Evolutionary conservation across 2,888 invertebrate species (phyloP).

Genomic region (Prenolepis imparis): DNA sequence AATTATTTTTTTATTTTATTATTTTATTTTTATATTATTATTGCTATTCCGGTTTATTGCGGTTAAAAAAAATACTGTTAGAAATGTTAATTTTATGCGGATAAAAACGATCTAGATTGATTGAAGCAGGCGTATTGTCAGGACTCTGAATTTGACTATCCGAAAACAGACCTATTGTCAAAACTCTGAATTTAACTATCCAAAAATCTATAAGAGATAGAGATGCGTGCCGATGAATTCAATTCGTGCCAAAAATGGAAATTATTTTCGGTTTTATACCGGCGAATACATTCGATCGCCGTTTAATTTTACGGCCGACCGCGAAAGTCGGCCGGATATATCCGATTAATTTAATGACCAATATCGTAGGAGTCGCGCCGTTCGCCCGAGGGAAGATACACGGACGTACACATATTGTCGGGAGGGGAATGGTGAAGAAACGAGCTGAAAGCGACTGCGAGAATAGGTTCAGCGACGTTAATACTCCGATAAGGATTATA

Average conservation of each 20-base stretch:
- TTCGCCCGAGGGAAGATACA: conserved; percentile 24
- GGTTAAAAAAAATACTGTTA: background rate
- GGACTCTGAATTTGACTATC: background rate
- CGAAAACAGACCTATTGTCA: background rate
- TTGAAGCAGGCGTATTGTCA: background rate
- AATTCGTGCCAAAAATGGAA: background rate
- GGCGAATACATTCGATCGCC: conserved; percentile 40
- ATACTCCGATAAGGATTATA: conserved; percentile 71
- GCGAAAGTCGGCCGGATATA: conserved; percentile 53
- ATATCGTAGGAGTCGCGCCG: conserved; percentile 45
- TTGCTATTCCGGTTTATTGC: background rate
- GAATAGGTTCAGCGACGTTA: conserved; percentile 47
- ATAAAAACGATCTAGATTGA: background rate
- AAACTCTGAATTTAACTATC: background rate
- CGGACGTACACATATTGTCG: background rate
- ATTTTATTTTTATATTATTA: background rate
- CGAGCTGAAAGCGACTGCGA: conserved; percentile 53
- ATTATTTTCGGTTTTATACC: conserved; percentile 19
- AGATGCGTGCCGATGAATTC: background rate
- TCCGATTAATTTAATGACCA: conserved; percentile 60
- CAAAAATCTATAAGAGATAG: background rate
- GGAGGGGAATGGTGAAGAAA: conserved; percentile 32
- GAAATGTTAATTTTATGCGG: background rate
- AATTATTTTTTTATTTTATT: background rate
- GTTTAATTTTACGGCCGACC: conserved; percentile 58